Percentiles rank a stretch among this genome's conserved stretches.
Evolutionary conservation across 2,797 vertebrate species (phyloP).

Genomic region (Malurus leucopterus): DNA sequence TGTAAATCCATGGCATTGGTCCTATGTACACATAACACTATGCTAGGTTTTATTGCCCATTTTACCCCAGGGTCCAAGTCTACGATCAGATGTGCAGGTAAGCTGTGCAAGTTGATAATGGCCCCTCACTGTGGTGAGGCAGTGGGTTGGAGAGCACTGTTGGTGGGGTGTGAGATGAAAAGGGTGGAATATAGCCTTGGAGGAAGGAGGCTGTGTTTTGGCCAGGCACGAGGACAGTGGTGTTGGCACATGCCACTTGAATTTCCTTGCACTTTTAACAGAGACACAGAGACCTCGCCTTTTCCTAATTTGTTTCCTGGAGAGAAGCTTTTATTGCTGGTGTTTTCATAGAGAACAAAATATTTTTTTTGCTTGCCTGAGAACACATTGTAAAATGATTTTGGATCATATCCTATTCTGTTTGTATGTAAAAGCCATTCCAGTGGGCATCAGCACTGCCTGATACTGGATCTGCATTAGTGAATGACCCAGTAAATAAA

Average conservation of each 20-base stretch:
- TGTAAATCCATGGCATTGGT: slow-evolving; percentile 27
- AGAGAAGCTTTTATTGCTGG: not conserved
- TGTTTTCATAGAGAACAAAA: not conserved
- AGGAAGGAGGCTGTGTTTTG: not conserved
- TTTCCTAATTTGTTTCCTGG: not conserved
- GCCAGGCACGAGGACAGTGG: not conserved
- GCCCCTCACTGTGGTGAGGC: not conserved
- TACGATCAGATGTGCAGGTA: not conserved
- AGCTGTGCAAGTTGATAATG: not conserved
- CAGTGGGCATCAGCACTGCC: not conserved
- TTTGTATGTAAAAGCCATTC: not conserved
- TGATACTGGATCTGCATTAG: not conserved
- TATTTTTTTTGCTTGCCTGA: not conserved
- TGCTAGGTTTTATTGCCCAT: not conserved
- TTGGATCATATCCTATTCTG: not conserved
- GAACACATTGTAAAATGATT: not conserved
- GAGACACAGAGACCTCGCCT: not conserved
- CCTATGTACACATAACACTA: not conserved
- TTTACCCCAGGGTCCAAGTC: slow-evolving; percentile 14
- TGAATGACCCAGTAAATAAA: not conserved
- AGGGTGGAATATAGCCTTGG: not conserved
- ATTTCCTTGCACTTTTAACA: not conserved
- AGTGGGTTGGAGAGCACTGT: accelerated
- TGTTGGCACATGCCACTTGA: not conserved
- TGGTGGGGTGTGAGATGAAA: not conserved